These are phyloP conservation scores for Naja naja DNA, from an alignment of 2,113 vertebrate genomes.

Conservation along the genomic window DNA sequence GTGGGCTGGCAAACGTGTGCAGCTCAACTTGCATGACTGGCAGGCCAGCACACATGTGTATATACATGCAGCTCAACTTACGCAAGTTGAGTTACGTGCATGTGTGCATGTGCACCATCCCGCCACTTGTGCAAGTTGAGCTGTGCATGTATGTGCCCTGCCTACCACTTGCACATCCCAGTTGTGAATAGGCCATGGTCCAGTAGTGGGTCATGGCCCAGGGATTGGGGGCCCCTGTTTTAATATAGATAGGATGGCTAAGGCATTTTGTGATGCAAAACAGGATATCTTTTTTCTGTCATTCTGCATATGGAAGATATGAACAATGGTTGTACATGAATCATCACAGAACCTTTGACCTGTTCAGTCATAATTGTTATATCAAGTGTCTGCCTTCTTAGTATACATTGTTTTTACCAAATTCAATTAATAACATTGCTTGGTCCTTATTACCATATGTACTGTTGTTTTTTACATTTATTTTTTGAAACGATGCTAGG, in stretches of 20 bases:
- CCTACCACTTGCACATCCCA: no score
- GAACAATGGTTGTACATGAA: slow-evolving; percentile 25
- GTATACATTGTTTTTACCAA: slow-evolving; percentile 5
- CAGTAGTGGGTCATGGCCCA: no score
- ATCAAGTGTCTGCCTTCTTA: not conserved
- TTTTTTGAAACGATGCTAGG: not conserved
- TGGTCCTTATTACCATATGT: not conserved
- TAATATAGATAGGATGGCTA: not conserved
- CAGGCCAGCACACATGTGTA: no score
- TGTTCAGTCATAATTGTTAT: slow-evolving; percentile 6
- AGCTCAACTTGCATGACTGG: no score
- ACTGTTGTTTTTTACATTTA: not conserved
- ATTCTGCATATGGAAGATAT: not conserved
- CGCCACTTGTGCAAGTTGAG: no score
- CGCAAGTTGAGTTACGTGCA: no score
- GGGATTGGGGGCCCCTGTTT: no score
- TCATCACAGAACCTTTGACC: slow-evolving; percentile 6
- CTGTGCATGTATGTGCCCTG: rapidly evolving
- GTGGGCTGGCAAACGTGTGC: no score
- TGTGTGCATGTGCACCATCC: no score
- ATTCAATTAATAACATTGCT: slow-evolving; percentile 20
- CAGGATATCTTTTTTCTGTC: not conserved
- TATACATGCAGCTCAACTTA: no score
- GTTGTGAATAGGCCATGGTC: no score
- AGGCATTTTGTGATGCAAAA: not conserved